Evolutionary conservation across 2,113 vertebrate genomes (phyloP), one percentile per base, ranked within the genome.

Genomic region (Agapornis roseicollis): DNA sequence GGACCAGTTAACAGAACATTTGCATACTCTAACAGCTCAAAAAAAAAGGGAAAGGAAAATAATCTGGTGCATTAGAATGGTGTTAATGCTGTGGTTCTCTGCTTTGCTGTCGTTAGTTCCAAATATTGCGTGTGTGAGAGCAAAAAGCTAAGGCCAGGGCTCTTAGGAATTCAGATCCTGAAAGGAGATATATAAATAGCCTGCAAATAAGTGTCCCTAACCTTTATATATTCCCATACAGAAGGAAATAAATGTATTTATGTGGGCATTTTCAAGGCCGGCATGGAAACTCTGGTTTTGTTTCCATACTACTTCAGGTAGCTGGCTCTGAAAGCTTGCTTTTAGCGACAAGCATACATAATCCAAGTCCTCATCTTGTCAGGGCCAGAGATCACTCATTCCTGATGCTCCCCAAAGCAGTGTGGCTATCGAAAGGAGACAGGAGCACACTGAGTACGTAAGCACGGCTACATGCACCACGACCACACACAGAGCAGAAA

Each of bases 1-100:
- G 78, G 90, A 95, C 91, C 92, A 88, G 97, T 96, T 97, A 97
- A 95, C 85, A 41, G 74, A 94, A 69, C 39, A 97, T 97, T 97
- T 97, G 92, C 96, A 96, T 97, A 94, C 80, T 81, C 91, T 74
- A 95, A 91, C 10, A 2, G 91, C 93, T 94, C 9, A 22, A 88
- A 93, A 97, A 93, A 97, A 93, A 73, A 42, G 52, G 44, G 44
- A 87, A 76, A 53, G 56, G 61, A 89, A 95, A 90, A 72, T 69
- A 96, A 63, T 70, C 65, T 13, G 28, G 52, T 93, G 70, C 64
- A 47, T 88, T 91, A 87, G 53, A 94, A 88, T 87, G 60, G 42
- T 80, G 82, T 78, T 93, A 88, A 93, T 77, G 39, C 55, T 76
- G 52, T 55, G 31, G 56, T 70, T 88, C 58, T 77, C 46, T 80